Evolutionary conservation across 2,797 vertebrate species (phyloP), one percentile per base, ranked within the genome.

Genomic region (Sebastolobus alascanus): DNA sequence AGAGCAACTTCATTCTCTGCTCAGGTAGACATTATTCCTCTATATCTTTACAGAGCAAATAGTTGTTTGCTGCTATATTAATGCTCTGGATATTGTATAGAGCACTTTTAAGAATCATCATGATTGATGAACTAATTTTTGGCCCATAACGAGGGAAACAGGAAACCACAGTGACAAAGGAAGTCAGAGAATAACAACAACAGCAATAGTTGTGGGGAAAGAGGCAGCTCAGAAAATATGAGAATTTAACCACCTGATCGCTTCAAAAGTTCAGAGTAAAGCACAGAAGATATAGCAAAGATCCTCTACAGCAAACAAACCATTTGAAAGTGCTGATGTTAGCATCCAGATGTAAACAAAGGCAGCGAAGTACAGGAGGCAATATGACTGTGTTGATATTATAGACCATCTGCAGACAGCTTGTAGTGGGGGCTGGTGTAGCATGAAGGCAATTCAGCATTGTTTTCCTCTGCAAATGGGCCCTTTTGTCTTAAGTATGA

Each of bases 131-230:
- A 58, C 13, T 3, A 0, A 55, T 33, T 43, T 80, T 82, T 67
- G 65, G 25, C 70, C 59, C 37, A 69, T 1, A 37, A 13, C 3
- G 11, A 59, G 31, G 38, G 78, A 83, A 89, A 92, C 91, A 90
- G 90, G 88, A 93, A 92, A 83, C 77, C 73, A 78, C 77, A 70
- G 81, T 79, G 80, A 82, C 82, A 85, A 90, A 91, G 90, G 90
- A 92, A 90, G 90, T 92, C 20, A 52, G 73, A 82, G 78, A 85
- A 88, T 25, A 86, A 90, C 75, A 91, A 90, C 75, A 85, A 68
- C 73, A 81, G 75, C 77, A 75, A 50, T 6, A 55, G 75, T 37
- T 89, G 89, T 72, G 90, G 84, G 84, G 68, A 79, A 89, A 89
- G 35, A 81, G 46, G 66, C 75, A 46, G 71, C 43, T 74, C 27